Conservation (phyloP, 2,888 invertebrate species). For the Aethes cnicana region DNA sequence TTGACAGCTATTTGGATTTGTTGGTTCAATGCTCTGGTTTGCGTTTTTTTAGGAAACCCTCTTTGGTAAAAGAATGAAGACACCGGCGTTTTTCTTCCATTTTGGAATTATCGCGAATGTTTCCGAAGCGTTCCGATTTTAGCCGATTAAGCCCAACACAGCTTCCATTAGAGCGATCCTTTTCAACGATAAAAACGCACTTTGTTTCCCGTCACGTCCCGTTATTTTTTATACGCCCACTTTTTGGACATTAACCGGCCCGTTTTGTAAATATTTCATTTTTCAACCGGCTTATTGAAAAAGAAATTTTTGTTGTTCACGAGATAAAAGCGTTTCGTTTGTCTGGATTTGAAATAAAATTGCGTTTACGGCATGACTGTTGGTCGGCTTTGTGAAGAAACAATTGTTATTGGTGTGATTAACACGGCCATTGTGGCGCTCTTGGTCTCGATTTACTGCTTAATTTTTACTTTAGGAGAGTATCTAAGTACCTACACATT, state of each 20-base stretch:
- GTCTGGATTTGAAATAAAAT: constrained; percentile 59
- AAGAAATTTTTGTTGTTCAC: constrained; percentile 54
- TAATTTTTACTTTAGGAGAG: too few relatives aligned
- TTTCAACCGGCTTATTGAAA: constrained; percentile 61
- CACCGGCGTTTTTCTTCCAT: background rate
- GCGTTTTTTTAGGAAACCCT: too few relatives aligned
- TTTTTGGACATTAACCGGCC: constrained; percentile 61
- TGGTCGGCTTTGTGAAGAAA: constrained; percentile 45
- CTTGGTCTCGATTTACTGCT: constrained; percentile 31
- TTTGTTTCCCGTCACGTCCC: constrained; percentile 73
- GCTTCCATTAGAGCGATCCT: constrained; percentile 68
- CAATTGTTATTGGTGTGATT: constrained; percentile 49
- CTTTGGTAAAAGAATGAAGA: too few relatives aligned
- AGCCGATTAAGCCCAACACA: constrained; percentile 46
- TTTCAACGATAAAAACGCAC: constrained; percentile 70
- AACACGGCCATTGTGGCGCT: constrained; percentile 42
- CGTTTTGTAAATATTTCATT: constrained; percentile 68
- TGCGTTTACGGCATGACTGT: constrained; percentile 56
- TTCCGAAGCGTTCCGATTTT: constrained; percentile 47
- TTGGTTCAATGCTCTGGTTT: too few relatives aligned
- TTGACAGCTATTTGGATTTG: too few relatives aligned
- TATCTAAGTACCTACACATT: too few relatives aligned
- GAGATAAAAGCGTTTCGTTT: constrained; percentile 64
- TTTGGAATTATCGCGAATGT: constrained; percentile 40
- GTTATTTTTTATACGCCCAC: constrained; percentile 66